phyloP scores from a whole-genome alignment of 2,797 vertebrate genomes.

The Loris lydekkerianus region DNA sequence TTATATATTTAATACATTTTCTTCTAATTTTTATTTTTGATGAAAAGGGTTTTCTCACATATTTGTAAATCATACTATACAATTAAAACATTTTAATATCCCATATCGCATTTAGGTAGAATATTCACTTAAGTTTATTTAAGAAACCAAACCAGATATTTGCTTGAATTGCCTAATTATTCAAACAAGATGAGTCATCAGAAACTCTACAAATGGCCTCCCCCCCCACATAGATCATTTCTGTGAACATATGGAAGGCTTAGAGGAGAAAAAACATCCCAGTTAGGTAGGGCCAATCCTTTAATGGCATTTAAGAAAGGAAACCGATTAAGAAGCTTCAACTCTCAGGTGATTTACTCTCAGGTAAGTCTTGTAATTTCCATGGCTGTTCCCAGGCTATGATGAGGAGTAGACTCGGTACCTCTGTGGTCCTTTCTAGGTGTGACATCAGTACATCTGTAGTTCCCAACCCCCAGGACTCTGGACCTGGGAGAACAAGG shows the following conservation, averaged over 20 bases:
- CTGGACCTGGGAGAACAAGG: too few species aligned
- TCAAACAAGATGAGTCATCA: constrained; percentile 27
- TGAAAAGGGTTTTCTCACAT: background rate
- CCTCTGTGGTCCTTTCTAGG: background rate
- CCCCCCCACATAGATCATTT: background rate
- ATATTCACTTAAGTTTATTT: constrained; percentile 37
- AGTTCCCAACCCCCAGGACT: too few species aligned
- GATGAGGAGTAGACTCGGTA: background rate
- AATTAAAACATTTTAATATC: background rate
- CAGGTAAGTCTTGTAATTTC: background rate
- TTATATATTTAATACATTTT: background rate
- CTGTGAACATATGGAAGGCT: background rate
- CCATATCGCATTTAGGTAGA: constrained; percentile 25
- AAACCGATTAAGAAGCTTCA: background rate
- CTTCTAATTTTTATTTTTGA: background rate
- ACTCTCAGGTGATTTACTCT: background rate
- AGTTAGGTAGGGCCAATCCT: background rate
- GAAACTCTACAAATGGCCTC: background rate
- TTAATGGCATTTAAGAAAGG: background rate
- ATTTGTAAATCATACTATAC: constrained; percentile 3
- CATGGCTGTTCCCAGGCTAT: background rate
- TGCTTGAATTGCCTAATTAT: background rate
- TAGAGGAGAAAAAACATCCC: background rate
- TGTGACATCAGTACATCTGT: background rate
- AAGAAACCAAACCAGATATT: background rate